These are phyloP conservation scores for Osedax frankpressi DNA, from an alignment of 2,888 invertebrate genomes.

Conservation along the genomic window DNA sequence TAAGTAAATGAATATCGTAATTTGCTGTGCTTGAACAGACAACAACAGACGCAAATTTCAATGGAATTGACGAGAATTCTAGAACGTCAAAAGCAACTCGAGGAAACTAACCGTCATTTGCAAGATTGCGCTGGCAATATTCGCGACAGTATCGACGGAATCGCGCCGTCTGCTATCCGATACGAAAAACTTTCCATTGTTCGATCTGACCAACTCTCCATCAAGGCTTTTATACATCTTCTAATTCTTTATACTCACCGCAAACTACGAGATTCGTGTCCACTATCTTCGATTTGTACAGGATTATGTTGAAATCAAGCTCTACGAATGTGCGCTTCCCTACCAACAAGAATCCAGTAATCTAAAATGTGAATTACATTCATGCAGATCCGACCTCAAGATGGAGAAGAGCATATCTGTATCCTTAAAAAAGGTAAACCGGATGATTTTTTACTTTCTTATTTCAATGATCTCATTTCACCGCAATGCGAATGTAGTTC, in stretches of 20 bases:
- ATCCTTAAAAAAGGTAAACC: not conserved
- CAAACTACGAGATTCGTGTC: too few species aligned
- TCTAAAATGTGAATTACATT: slow-evolving; percentile 25
- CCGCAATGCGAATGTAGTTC: too few species aligned
- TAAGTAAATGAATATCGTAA: too few species aligned
- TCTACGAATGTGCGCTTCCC: slow-evolving; percentile 38
- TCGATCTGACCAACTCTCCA: slow-evolving; percentile 32
- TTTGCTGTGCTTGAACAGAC: too few species aligned
- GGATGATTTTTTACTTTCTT: too few species aligned
- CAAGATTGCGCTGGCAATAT: slow-evolving; percentile 43
- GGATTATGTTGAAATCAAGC: slow-evolving; percentile 30
- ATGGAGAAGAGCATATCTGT: not conserved
- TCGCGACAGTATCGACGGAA: slow-evolving; percentile 33
- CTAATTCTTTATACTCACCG: not conserved
- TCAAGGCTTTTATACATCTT: not conserved
- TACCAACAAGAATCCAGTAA: slow-evolving; percentile 37
- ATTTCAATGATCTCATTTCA: too few species aligned
- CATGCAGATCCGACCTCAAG: not conserved
- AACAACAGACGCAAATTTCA: slow-evolving; percentile 33
- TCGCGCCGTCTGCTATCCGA: slow-evolving; percentile 39
- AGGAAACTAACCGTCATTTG: slow-evolving; percentile 40
- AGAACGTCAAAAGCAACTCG: slow-evolving; percentile 39
- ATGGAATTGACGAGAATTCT: slow-evolving; percentile 39
- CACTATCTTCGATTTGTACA: too few species aligned
- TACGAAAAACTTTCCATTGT: slow-evolving; percentile 36